Evolutionary conservation across 2,888 invertebrate genomes (phyloP), one percentile per base, ranked within the genome.

Genomic region (Sinhomidia bicolor): DNA sequence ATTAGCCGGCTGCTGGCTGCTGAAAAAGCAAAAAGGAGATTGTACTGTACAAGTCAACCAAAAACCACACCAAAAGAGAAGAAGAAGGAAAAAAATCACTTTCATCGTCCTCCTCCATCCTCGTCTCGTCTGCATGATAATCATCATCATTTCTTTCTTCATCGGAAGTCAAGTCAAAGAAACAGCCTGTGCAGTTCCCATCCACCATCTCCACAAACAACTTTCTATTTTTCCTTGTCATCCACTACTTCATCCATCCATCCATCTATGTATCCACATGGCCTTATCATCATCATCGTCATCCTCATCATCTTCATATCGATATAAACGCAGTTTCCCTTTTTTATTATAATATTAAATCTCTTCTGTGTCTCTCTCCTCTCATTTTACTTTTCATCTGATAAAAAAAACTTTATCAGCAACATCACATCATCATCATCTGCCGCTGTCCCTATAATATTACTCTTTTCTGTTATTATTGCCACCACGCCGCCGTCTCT

Each of bases 141-240:
- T n/a, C 57, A 60, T 68, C 36, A 47, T 71, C 71, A 44, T 71
- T 47, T 17, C 41, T 20, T 41, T 68, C 36, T 65, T 32, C 32
- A 65, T 65, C 44, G 71, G 44, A 71, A 71, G 71, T 78, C 78
- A 78, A 78, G 78, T 78, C 51, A 78, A 54, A 78, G 78, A 78
- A 78, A 78, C 78, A 83, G 83, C 71, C 74, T 83, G 83, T 47
- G 81, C 47, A 26, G n/a, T 65, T 65, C 82, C 54, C 78, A 78
- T 54, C 54, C 78, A 17, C 54, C 51, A 60, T 60, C 54, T 17
- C 17, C 20, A 20, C 10, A 68, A 68, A 68, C 32, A 78, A 54
- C 78, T 78, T 78, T 78, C 78, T 29, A 23, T 20, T 71, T 71
- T 44, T 47, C 23, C 71, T 4, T 26, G 20, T 44, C 68, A 68